phyloP scores from a whole-genome alignment of 2,113 vertebrate species.

The Hemiprocne comata region DNA sequence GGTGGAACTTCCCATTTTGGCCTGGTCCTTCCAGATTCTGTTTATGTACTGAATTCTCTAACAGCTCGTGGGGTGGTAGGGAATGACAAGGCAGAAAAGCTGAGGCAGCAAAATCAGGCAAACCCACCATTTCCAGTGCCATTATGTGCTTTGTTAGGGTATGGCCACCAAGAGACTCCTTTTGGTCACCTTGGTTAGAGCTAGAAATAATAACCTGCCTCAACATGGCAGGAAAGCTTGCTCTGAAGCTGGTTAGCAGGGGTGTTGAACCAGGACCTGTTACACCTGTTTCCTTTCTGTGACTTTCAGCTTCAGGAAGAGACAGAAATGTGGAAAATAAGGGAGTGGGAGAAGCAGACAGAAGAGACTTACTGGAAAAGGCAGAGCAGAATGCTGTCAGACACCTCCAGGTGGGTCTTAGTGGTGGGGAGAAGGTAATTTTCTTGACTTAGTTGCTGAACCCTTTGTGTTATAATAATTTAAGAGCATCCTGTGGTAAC shows the following conservation, averaged over 20 bases:
- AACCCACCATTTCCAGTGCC: neutral
- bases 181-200: neutral
- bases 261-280: neutral
- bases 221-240: neutral
- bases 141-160: neutral
- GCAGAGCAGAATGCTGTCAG: constrained; percentile 72
- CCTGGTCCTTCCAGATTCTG: neutral
- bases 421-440: neutral
- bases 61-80: accelerated
- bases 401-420: constrained; percentile 73
- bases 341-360: constrained; percentile 86
- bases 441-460: neutral
- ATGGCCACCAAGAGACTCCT: neutral
- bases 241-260: neutral
- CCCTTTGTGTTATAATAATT: neutral
- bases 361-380: constrained; percentile 71
- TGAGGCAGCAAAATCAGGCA: neutral
- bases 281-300: neutral
- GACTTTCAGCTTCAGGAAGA: constrained; percentile 91
- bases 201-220: neutral
- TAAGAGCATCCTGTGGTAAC: neutral
- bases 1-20: neutral
- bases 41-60: neutral
- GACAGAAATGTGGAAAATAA: constrained; percentile 97
- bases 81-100: neutral